A percentile compares a stretch with the other conserved stretches of the same genome.
Conservation (phyloP, 2,888 invertebrate species). For the Cinara cedri region DNA sequence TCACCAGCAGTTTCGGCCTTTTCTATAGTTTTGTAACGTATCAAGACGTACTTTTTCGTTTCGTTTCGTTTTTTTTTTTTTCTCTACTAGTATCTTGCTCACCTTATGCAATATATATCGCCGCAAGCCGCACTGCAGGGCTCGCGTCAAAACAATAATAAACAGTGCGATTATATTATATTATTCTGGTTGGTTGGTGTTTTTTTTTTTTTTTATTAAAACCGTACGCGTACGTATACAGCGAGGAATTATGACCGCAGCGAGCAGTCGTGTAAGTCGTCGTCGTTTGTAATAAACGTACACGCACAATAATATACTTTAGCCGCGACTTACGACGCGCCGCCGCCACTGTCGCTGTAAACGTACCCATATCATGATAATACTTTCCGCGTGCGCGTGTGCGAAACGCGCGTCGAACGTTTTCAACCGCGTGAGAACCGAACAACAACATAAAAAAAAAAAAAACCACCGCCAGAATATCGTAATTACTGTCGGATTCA, state of each 20-base stretch:
- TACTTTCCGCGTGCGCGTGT: conserved; percentile 17
- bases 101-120: too few relatives aligned
- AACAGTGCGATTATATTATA: neutral
- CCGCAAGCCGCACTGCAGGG: too few relatives aligned
- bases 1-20: too few relatives aligned
- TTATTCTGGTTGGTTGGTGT: too few relatives aligned
- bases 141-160: conserved; percentile 22
- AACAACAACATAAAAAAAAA: neutral
- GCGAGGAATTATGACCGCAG: conserved; percentile 23
- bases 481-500: conserved; percentile 50
- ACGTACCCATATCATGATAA: conserved; percentile 10
- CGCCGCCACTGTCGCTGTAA: neutral
- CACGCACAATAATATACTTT: too few relatives aligned
- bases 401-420: conserved; percentile 27
- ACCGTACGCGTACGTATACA: neutral
- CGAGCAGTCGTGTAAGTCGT: neutral
- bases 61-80: too few relatives aligned
- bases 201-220: too few relatives aligned
- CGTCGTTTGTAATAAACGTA: neutral
- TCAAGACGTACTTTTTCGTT: too few relatives aligned
- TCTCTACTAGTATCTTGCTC: too few relatives aligned
- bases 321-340: neutral
- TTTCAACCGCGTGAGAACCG: conserved; percentile 40
- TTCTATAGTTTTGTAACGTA: too few relatives aligned
- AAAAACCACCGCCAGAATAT: neutral